Evolutionary conservation across 1,140 invertebrate species (phyloP), one percentile per base, ranked within the genome.

Genomic region (Plutomurus gul): DNA sequence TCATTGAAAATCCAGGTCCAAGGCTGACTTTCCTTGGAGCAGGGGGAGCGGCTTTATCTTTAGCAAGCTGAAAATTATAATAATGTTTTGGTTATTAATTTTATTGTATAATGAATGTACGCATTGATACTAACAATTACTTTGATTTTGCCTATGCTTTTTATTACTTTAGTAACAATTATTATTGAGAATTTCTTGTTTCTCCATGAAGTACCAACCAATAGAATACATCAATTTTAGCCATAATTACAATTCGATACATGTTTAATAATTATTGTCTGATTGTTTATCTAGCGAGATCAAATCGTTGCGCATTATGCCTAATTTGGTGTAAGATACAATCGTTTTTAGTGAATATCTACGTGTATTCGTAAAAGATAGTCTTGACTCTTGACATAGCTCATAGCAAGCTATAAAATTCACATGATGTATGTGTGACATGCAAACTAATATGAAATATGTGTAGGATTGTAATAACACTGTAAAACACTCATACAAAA

Each of bases 1-100:
- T 78, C 36, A 78, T 56, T 27, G 49, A 36, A 30, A 78, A 75
- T 1, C 75, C 81, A 25, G 81, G 81, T 4, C 70, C 79, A 20
- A 82, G 16, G 37, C 75, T 77, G 33, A 16, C 70, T 72, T 80
- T 79, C 7, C 81, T 27, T 16, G 33, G 16, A 33, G 75, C 49
- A 10, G 77, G 72, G 8, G 39, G n/a, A 43, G 81, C 77, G 6
- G 81, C 75, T 25, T 3, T 75, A 4, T 76, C 36, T 39, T 79
- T 79, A 10, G 81, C 81, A 43, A 22, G 16, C 81, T 82, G 40
- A 20, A 78, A 75, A 36, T n/a, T 60, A 27, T 13, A 70, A 49
- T 33, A 72, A 22, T 36, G 36, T 40, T 13, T 70, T 6, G 30
- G 2, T 37, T 40, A 72, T 8, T 56, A 18, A 56, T 43, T 43